phyloP scores from a whole-genome alignment of 2,888 invertebrate species.

The Pseudoips prasinana region DNA sequence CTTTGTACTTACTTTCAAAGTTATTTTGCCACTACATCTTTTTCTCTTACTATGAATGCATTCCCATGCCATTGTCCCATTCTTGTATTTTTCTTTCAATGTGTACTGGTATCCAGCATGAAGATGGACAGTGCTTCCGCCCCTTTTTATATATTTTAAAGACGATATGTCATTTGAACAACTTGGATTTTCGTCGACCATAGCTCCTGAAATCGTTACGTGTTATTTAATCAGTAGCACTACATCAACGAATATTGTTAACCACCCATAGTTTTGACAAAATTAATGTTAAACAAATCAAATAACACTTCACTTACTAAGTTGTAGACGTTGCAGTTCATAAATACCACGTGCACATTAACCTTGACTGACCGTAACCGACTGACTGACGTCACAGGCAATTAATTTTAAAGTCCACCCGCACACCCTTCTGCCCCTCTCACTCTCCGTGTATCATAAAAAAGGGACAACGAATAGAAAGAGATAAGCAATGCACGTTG shows the following conservation, averaged over 20 bases:
- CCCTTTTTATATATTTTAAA: slow-evolving; percentile 11
- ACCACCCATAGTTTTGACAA: slow-evolving; percentile 5
- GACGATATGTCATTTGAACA: slow-evolving; percentile 7
- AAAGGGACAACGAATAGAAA: no score
- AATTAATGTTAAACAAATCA: slow-evolving; percentile 2
- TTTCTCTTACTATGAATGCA: slow-evolving; percentile 13
- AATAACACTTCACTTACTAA: neutral
- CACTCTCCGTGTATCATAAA: no score
- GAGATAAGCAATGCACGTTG: no score
- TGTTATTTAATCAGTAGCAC: slow-evolving; percentile 3
- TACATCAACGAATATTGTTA: slow-evolving; percentile 4
- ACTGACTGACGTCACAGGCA: slow-evolving; percentile 2
- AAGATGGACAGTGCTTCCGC: slow-evolving; percentile 9
- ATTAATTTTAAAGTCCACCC: neutral
- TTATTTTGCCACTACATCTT: slow-evolving; percentile 13
- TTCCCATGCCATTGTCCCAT: slow-evolving; percentile 12
- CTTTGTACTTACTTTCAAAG: slow-evolving; percentile 12
- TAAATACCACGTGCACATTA: slow-evolving; percentile 8
- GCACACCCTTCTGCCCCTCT: slow-evolving; percentile 1
- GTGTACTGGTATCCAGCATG: slow-evolving; percentile 8
- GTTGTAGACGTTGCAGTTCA: slow-evolving; percentile 4
- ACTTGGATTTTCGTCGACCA: slow-evolving; percentile 6
- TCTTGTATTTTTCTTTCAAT: slow-evolving; percentile 13
- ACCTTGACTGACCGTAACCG: slow-evolving; percentile 7
- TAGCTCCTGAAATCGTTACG: slow-evolving; percentile 7